Percentiles rank a stretch among this genome's conserved stretches.
phyloP scores from a whole-genome alignment of 2,113 vertebrate species.

The Microcebus lehilahytsara region DNA sequence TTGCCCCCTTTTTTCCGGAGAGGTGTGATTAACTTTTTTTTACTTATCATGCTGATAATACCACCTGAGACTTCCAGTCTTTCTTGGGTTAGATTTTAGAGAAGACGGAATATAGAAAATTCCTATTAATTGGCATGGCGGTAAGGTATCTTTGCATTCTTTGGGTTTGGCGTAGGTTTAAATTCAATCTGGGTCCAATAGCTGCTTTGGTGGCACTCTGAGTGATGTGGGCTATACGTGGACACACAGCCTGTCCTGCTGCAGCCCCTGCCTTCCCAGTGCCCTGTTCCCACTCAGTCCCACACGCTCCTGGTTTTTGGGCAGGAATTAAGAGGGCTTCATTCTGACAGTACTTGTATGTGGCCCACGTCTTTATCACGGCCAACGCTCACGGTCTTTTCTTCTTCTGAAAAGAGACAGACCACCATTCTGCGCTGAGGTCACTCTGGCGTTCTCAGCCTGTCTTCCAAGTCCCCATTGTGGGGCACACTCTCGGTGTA shows the following conservation, averaged over 20 bases:
- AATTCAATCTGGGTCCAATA: background rate
- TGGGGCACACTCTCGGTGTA: too few relatives aligned
- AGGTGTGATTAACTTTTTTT: background rate
- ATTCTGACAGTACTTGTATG: background rate
- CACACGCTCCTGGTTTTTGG: background rate
- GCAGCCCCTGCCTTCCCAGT: background rate
- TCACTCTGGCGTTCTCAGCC: background rate
- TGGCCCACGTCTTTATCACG: background rate
- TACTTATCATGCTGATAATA: background rate
- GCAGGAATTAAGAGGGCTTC: background rate
- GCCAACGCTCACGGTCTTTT: background rate
- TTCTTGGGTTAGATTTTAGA: background rate
- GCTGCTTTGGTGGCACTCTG: background rate
- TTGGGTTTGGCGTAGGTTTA: background rate
- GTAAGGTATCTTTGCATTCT: background rate
- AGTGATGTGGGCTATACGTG: background rate
- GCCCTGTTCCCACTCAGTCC: background rate
- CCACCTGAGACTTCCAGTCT: background rate
- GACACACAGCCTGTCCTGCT: background rate
- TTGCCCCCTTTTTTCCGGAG: background rate
- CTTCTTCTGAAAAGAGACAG: background rate
- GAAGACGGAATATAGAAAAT: background rate
- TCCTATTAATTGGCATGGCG: background rate
- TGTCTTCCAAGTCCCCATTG: too few relatives aligned
- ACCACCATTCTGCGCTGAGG: background rate